Evolutionary conservation across 2,797 vertebrate genomes (phyloP).

Genomic region (Sebastes vulpes): DNA sequence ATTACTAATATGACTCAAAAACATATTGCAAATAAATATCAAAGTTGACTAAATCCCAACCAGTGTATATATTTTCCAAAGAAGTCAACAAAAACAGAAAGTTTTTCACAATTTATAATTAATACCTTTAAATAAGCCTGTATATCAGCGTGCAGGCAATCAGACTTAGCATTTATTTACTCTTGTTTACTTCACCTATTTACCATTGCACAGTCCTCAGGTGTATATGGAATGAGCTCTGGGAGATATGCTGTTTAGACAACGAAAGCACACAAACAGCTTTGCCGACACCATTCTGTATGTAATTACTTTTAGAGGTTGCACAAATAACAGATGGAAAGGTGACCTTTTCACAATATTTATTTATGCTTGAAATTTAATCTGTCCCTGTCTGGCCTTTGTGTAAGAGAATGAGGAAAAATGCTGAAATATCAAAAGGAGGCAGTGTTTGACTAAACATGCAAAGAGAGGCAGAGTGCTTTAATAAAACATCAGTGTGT

Average conservation of each 20-base stretch:
- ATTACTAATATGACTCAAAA: neutral
- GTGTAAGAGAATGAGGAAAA: constrained; percentile 64
- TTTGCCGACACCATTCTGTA: constrained; percentile 75
- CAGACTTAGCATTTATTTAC: constrained; percentile 38
- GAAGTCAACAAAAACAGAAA: neutral
- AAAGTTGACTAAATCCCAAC: neutral
- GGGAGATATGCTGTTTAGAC: constrained; percentile 78
- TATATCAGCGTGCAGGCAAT: constrained; percentile 11
- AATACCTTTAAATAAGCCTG: constrained; percentile 31
- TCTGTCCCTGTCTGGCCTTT: constrained; percentile 79
- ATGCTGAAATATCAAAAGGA: constrained; percentile 68
- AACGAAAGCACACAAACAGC: constrained; percentile 74
- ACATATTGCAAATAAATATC: neutral
- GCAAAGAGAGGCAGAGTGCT: neutral
- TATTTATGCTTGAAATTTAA: constrained; percentile 85
- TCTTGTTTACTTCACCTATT: constrained; percentile 68
- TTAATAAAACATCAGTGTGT: neutral
- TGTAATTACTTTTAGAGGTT: constrained; percentile 86
- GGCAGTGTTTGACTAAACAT: constrained; percentile 40
- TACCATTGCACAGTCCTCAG: constrained; percentile 60
- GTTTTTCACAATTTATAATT: constrained; percentile 4
- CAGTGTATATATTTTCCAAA: neutral
- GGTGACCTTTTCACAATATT: constrained; percentile 85
- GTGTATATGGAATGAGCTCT: constrained; percentile 74
- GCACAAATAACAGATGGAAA: constrained; percentile 86